Evolutionary conservation across 1,140 invertebrate species (phyloP), one percentile per base, ranked within the genome.

Genomic region (Dendroctonus valens): DNA sequence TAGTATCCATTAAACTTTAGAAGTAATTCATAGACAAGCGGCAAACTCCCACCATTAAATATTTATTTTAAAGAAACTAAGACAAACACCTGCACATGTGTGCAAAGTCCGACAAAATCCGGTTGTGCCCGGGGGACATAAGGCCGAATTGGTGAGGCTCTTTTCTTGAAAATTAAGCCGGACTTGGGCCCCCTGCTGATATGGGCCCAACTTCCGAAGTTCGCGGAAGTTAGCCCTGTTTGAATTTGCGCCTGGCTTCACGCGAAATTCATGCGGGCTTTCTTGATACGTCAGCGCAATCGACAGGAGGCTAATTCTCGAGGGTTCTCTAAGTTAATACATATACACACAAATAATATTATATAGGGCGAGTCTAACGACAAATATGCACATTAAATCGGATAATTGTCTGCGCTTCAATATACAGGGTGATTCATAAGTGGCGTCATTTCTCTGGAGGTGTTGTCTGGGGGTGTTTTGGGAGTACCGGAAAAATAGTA

Each of bases 231-330:
- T 75, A 70, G 70, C 72, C 65, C 69, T 75, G 74, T 75, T 75
- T 75, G 74, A 73, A 73, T 74, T 75, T 74, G 69, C 74, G 74
- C 74, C 70, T 75, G 67, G 68, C 66, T 75, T 73, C 72, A 75
- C 74, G 72, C 68, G 68, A 63, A 69, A 69, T 70, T 67, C 69
- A 75, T 75, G 74, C 74, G 74, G 74, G 72, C 66, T 59, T 61
- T 26, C 50, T 52, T 52, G 50, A 52, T 52, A 52, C 50, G 26
- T 26, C 26, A 26, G 26, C 26, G 26, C 26, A 26, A 26, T 26
- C 26, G 26, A 26, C 26, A 26, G 26, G 26, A 26, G 26, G 26
- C 26, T 26, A 26, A 26, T 26, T 26, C 26, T 26, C 26, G 26
- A 26, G 26, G 26, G 26, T 26, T 26, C 26, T 26, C 26, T 26